phyloP scores from a whole-genome alignment of 2,888 invertebrate genomes.

The Coleophora deauratella region DNA sequence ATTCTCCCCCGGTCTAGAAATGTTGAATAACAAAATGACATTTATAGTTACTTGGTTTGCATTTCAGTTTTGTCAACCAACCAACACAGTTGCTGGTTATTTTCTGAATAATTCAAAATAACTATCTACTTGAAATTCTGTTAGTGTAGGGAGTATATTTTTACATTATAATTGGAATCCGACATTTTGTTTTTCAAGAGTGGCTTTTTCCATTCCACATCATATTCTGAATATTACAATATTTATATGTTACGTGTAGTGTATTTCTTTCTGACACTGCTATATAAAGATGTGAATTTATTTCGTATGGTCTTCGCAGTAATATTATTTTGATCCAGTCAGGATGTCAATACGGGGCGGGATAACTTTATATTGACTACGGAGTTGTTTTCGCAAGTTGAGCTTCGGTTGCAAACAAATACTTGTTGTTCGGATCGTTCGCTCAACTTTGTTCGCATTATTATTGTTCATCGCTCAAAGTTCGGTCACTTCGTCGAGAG shows the following conservation, averaged over 20 bases:
- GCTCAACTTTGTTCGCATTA: constrained; percentile 42
- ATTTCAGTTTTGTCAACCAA: too few relatives aligned
- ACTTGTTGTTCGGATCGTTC: constrained; percentile 38
- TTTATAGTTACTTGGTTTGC: too few relatives aligned
- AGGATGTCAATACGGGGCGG: constrained; percentile 21
- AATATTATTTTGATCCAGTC: constrained; percentile 8
- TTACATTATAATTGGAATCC: constrained; percentile 43
- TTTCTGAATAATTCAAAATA: constrained; percentile 37
- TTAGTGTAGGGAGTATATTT: constrained; percentile 30
- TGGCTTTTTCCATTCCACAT: too few relatives aligned
- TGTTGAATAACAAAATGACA: too few relatives aligned
- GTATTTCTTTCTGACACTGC: too few relatives aligned
- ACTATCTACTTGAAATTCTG: constrained; percentile 28
- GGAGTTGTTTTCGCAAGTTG: constrained; percentile 32
- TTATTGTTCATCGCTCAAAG: constrained; percentile 47
- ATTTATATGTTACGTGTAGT: too few relatives aligned
- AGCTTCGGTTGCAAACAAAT: constrained; percentile 37
- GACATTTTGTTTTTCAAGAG: constrained; percentile 23
- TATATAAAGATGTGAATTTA: too few relatives aligned
- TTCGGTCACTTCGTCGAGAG: constrained; percentile 50
- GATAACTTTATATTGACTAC: constrained; percentile 43
- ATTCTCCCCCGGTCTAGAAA: too few relatives aligned
- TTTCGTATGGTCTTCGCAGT: constrained; percentile 2
- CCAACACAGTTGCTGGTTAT: constrained; percentile 24
- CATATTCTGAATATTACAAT: too few relatives aligned